Evolutionary conservation across 2,888 invertebrate species (phyloP).

Genomic region (Phragmatobia fuliginosa): DNA sequence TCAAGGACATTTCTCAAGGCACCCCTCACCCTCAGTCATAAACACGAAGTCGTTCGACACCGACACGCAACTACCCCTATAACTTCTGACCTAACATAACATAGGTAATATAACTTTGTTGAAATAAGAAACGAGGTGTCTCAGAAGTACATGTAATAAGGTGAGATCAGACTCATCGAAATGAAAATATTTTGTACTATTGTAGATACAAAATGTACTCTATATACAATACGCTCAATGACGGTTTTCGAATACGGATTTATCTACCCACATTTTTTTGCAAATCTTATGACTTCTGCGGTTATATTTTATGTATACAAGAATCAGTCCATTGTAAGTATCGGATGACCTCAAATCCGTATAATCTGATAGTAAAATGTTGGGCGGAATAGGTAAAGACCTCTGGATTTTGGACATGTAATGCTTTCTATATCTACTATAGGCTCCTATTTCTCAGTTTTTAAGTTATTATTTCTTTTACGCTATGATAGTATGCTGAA

Average conservation of each 20-base stretch:
- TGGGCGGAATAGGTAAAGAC: slow-evolving; percentile 37
- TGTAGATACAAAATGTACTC: background rate
- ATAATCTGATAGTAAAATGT: slow-evolving; percentile 56
- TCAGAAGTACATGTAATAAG: slow-evolving; percentile 12
- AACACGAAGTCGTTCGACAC: slow-evolving; percentile 60
- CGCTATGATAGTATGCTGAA: background rate
- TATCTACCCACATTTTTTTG: background rate
- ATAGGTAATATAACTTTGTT: slow-evolving; percentile 37
- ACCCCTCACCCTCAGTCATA: slow-evolving; percentile 52
- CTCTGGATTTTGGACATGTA: background rate
- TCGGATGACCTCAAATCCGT: slow-evolving; percentile 44
- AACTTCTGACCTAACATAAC: slow-evolving; percentile 54
- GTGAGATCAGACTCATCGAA: slow-evolving; percentile 9
- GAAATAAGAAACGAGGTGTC: slow-evolving; percentile 34
- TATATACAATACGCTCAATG: background rate
- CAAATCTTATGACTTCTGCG: background rate
- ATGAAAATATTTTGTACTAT: background rate
- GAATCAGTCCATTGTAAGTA: slow-evolving; percentile 37
- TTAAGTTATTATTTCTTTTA: background rate
- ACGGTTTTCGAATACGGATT: background rate
- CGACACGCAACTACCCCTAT: slow-evolving; percentile 61
- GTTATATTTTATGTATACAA: slow-evolving; percentile 20
- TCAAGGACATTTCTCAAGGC: slow-evolving; percentile 64
- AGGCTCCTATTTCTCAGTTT: background rate
- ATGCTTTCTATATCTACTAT: background rate